Percentiles rank a stretch among this genome's conserved stretches.
These are phyloP conservation scores for Papilio xuthus DNA, from an alignment of 1,140 invertebrate genomes.

Conservation along the genomic window DNA sequence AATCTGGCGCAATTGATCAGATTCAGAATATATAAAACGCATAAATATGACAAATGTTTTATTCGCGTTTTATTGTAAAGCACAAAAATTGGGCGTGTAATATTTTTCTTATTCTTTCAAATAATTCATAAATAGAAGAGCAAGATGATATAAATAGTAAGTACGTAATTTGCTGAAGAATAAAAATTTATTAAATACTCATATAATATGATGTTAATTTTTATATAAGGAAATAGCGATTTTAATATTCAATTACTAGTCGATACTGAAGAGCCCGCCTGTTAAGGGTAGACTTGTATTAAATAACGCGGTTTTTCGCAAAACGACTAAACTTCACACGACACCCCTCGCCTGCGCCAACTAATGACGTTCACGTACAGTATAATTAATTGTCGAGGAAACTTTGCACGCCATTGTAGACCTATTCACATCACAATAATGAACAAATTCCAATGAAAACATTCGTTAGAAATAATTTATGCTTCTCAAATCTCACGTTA, in stretches of 20 bases:
- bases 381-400: conserved; percentile 3
- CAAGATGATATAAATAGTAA: too few relatives aligned
- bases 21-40: not conserved
- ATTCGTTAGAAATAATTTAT: conserved; percentile 9
- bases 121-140: not conserved
- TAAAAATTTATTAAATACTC: too few relatives aligned
- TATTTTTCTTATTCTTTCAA: not conserved
- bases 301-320: conserved; percentile 16
- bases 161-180: too few relatives aligned
- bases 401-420: not conserved
- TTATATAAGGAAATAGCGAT: not conserved
- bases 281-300: not conserved
- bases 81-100: not conserved
- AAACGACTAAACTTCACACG: conserved; percentile 24
- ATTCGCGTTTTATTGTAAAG: not conserved
- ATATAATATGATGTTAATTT: not conserved
- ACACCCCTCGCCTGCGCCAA: conserved; percentile 7
- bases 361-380: conserved; percentile 24
- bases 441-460: conserved; percentile 10
- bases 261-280: not conserved
- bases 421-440: not conserved
- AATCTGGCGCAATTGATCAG: not conserved
- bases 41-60: conserved; percentile 9
- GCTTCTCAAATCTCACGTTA: conserved; percentile 16
- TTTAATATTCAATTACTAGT: not conserved